Evolutionary conservation across 2,888 invertebrate genomes (phyloP), one percentile per base, ranked within the genome.

Genomic region (Nematopogon swammerdamellus): DNA sequence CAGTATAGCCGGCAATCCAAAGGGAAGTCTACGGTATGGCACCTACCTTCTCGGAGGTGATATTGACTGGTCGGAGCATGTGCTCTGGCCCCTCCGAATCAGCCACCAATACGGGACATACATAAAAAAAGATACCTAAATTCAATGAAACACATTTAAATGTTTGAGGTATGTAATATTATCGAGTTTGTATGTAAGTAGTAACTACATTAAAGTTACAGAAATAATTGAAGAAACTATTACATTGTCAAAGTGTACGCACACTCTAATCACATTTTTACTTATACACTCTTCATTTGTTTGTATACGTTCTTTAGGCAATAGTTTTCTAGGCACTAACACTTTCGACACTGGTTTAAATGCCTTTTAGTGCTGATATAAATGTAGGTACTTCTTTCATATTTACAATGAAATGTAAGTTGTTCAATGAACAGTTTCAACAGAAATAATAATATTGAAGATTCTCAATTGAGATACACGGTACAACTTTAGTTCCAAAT

Each of bases 151-250:
- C 18, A 68, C 64, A 59, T 58, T 57, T 48, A 53, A 57, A 63
- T 63, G 67, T 64, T 72, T 72, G 75, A 76, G 75, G 79, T 79
- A 77, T 73, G 73, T 77, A 76, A 72, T 76, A 77, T 76, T 76
- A 77, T 77, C 74, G 69, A 79, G 71, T 76, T 77, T 75, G 74
- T 77, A 77, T 76, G 77, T 75, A 74, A 73, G 66, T 73, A 73
- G 73, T 75, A 72, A 72, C 79, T 79, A 79, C 75, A 70, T 69
- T 79, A 75, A 76, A 73, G 64, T 77, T 36, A 77, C 71, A 72
- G 76, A 75, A 74, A 74, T 72, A 71, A 72, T 63, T 63, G 63
- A 74, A 74, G 72, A 73, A 44, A 65, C 72, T 74, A 74, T 74
- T 74, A 73, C 69, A 71, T 70, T 68, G 64, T 65, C 58, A 19